Conservation (phyloP, 2,888 invertebrate species). For the Sesamia inferens region DNA sequence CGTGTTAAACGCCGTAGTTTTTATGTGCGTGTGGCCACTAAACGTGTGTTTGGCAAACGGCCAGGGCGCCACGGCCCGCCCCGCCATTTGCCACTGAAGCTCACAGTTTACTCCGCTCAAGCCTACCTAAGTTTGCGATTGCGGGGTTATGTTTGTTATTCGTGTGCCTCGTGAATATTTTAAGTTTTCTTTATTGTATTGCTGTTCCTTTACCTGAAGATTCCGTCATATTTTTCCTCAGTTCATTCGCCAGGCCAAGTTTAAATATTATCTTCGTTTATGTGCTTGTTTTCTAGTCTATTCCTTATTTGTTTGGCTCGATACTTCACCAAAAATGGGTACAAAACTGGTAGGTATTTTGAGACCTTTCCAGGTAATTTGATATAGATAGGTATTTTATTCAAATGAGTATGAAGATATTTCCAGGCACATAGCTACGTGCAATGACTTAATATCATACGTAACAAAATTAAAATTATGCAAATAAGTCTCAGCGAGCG, state of each 20-base stretch:
- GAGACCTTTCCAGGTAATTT: slow-evolving; percentile 10
- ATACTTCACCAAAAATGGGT: slow-evolving; percentile 6
- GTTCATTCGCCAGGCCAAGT: slow-evolving; percentile 34
- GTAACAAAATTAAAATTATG: slow-evolving; percentile 79
- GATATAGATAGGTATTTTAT: slow-evolving; percentile 16
- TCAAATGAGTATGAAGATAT: slow-evolving; percentile 27
- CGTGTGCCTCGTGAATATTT: slow-evolving; percentile 62
- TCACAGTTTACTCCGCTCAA: slow-evolving; percentile 66
- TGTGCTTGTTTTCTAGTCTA: slow-evolving; percentile 47
- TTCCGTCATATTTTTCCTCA: slow-evolving; percentile 60
- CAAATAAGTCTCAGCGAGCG: slow-evolving; percentile 74
- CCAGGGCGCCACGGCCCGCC: slow-evolving; percentile 66
- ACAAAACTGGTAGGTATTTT: slow-evolving; percentile 1
- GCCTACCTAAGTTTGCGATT: slow-evolving; percentile 67
- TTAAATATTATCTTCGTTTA: slow-evolving; percentile 55
- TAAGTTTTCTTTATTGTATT: slow-evolving; percentile 64
- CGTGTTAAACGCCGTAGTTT: slow-evolving; percentile 66
- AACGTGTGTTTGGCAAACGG: slow-evolving; percentile 73
- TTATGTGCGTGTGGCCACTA: slow-evolving; percentile 73
- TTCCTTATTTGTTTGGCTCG: slow-evolving; percentile 32
- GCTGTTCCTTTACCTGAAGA: slow-evolving; percentile 63
- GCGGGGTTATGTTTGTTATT: slow-evolving; percentile 63
- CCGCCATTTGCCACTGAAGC: slow-evolving; percentile 71
- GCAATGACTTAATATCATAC: slow-evolving; percentile 60
- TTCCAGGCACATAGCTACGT: slow-evolving; percentile 42